Percentiles rank a stretch among this genome's conserved stretches.
These are phyloP conservation scores for Scatophagus argus DNA, from an alignment of 2,113 vertebrate species.

Conservation along the genomic window DNA sequence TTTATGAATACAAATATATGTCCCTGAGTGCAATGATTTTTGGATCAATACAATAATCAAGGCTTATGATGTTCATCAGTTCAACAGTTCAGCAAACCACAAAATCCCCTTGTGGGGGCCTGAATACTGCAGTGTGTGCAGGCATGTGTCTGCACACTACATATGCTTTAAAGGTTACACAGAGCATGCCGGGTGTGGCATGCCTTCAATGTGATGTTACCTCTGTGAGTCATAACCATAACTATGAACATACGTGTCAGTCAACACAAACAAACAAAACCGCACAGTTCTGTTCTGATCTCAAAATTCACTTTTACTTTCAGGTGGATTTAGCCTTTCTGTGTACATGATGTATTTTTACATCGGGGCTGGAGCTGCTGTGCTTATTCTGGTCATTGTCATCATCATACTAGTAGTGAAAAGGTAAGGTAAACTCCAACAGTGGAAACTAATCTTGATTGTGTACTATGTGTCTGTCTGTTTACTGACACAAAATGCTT, in stretches of 20 bases:
- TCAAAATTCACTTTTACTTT: not conserved
- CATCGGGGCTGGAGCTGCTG: slow-evolving; percentile 69
- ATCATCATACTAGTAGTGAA: slow-evolving; percentile 63
- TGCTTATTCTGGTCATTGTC: slow-evolving; percentile 62
- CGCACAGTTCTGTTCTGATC: not conserved
- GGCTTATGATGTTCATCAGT: not conserved
- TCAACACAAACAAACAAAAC: not conserved
- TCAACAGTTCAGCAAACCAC: slow-evolving; percentile 7
- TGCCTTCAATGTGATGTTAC: not conserved
- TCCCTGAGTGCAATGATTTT: not conserved
- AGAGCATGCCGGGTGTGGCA: too few species aligned
- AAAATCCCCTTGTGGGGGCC: slow-evolving; percentile 3
- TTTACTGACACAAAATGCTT: not conserved
- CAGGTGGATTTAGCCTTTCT: slow-evolving; percentile 68
- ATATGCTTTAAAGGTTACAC: too few species aligned
- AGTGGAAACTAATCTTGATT: not conserved
- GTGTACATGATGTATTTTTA: slow-evolving; percentile 77
- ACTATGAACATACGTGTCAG: not conserved
- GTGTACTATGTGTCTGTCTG: not conserved
- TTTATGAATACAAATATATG: not conserved
- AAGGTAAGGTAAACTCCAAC: slow-evolving; percentile 68
- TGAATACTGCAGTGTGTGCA: not conserved
- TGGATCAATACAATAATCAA: not conserved
- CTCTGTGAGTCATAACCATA: not conserved
- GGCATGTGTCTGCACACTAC: not conserved